Conservation (phyloP, 2,797 vertebrate genomes). For the Propithecus perrieri region DNA sequence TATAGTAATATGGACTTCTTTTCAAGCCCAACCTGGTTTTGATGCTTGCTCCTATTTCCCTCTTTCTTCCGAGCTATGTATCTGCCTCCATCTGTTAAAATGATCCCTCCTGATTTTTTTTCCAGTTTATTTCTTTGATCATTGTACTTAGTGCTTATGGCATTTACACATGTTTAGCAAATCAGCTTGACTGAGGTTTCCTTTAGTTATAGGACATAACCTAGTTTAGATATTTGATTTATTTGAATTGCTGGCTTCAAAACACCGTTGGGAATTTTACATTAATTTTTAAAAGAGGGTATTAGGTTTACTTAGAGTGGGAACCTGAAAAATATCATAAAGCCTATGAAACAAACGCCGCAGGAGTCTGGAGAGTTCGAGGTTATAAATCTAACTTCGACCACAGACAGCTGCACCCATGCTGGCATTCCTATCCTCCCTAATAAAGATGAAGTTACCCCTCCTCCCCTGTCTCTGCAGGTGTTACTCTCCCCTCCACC, state of each 20-base stretch:
- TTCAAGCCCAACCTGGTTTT: neutral
- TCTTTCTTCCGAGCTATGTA: neutral
- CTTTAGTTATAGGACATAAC: neutral
- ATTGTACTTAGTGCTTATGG: neutral
- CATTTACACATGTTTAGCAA: neutral
- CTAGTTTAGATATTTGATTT: conserved; percentile 27
- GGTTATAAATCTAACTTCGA: too few relatives aligned
- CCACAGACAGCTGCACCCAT: too few relatives aligned
- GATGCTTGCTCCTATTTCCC: neutral
- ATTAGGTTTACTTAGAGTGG: too few relatives aligned
- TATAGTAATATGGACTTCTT: neutral
- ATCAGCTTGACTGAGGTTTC: neutral
- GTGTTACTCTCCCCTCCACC: too few relatives aligned
- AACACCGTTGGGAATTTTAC: neutral
- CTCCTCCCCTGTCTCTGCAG: too few relatives aligned
- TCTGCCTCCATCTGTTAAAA: neutral
- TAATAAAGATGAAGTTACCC: too few relatives aligned
- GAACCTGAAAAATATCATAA: too few relatives aligned
- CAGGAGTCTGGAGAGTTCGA: too few relatives aligned
- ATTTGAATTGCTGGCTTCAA: conserved; percentile 6
- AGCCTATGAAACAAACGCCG: too few relatives aligned
- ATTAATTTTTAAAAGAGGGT: conserved; percentile 1
- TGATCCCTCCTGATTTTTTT: neutral
- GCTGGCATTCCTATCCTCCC: too few relatives aligned
- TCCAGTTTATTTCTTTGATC: neutral